A percentile compares a stretch with the other conserved stretches of the same genome.
These are phyloP conservation scores for Lysandra coridon DNA, from an alignment of 2,888 invertebrate species.

Conservation along the genomic window DNA sequence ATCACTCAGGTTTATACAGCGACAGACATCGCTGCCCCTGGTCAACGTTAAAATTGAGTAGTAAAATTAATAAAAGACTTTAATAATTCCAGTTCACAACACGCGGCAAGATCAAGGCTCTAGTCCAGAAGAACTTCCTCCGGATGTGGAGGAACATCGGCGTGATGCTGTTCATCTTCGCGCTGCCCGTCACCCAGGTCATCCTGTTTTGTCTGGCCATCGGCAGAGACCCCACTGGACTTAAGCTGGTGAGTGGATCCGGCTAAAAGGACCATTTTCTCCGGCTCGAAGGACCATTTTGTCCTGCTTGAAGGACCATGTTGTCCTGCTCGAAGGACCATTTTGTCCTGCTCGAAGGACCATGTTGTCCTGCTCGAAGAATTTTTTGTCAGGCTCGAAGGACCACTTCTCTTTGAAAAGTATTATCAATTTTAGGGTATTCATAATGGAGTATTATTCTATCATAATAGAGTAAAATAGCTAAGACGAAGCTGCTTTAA, in stretches of 20 bases:
- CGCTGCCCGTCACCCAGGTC: conserved; percentile 96
- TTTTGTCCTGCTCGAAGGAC: not conserved
- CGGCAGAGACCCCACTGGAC: conserved; percentile 91
- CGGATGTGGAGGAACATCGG: conserved; percentile 96
- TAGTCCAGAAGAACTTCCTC: conserved; percentile 93
- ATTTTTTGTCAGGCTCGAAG: too few relatives aligned
- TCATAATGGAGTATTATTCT: too few relatives aligned
- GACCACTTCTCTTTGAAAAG: too few relatives aligned
- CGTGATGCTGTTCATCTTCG: conserved; percentile 96
- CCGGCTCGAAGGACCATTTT: not conserved
- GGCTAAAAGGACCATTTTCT: not conserved
- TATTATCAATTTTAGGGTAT: too few relatives aligned
- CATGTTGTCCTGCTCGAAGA: not conserved
- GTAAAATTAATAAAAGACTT: not conserved
- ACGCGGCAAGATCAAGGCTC: conserved; percentile 90
- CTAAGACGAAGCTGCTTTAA: too few relatives aligned
- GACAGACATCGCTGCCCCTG: too few relatives aligned
- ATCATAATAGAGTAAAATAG: too few relatives aligned
- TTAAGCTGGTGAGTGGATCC: conserved; percentile 85
- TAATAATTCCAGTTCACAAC: conserved; percentile 82
- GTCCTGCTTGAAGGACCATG: not conserved
- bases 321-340: not conserved
- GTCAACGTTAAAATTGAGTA: too few relatives aligned
- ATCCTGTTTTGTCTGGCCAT: conserved; percentile 96
- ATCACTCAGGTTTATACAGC: too few relatives aligned